Conservation (phyloP, 2,888 invertebrate species). For the Sacculina carcini region DNA sequence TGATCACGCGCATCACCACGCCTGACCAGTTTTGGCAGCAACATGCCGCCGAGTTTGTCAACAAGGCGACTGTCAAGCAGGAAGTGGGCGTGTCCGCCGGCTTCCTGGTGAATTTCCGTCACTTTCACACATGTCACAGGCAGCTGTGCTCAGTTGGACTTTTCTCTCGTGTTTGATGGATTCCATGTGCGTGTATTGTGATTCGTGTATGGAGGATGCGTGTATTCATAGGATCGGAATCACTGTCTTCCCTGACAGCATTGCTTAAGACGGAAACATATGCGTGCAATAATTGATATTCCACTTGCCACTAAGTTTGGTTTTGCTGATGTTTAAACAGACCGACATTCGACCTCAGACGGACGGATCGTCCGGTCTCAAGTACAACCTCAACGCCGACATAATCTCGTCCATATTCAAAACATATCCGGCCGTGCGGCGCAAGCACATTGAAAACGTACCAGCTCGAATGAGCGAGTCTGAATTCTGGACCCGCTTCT, state of each 20-base stretch:
- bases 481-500: conserved; percentile 98
- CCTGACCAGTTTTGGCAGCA: conserved; percentile 96
- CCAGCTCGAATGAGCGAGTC: conserved; percentile 70
- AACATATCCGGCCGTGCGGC: conserved; percentile 93
- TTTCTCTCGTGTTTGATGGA: neutral
- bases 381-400: conserved; percentile 88
- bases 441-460: conserved; percentile 86
- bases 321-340: conserved; percentile 45
- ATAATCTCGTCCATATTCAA: conserved; percentile 95
- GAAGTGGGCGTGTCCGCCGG: conserved; percentile 52
- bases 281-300: conserved; percentile 12
- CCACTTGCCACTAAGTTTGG: conserved; percentile 18
- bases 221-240: too few species aligned
- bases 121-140: neutral
- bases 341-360: conserved; percentile 91
- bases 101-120: conserved; percentile 25
- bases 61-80: conserved; percentile 37
- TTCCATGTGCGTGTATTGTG: neutral
- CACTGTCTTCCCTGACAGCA: too few species aligned
- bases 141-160: neutral
- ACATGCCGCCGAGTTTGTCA: conserved; percentile 31
- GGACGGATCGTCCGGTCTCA: conserved; percentile 84
- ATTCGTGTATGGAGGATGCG: too few species aligned
- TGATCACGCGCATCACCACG: conserved; percentile 78
- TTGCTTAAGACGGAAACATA: too few species aligned